These are phyloP conservation scores for Tachina fera DNA, from an alignment of 2,888 invertebrate genomes.

Conservation along the genomic window DNA sequence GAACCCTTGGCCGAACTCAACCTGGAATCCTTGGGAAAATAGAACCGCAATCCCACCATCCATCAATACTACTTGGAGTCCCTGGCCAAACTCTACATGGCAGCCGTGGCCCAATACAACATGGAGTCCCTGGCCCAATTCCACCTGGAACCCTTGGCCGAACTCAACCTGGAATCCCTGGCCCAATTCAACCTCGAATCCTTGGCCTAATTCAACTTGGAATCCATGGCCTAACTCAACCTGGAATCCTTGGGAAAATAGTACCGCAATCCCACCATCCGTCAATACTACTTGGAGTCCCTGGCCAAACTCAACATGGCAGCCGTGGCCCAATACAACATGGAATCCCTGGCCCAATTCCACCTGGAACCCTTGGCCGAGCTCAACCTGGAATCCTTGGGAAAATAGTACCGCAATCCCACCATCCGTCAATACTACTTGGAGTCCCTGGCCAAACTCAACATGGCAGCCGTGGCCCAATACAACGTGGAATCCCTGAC, in stretches of 20 bases:
- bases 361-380: not conserved
- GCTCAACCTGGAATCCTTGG: not conserved
- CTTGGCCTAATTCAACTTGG: slow-evolving; percentile 10
- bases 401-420: too few species aligned
- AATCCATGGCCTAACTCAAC: not conserved
- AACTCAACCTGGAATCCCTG: too few species aligned
- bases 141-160: not conserved
- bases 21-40: too few species aligned
- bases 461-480: not conserved
- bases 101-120: not conserved
- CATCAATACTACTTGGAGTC: too few species aligned
- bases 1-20: not conserved
- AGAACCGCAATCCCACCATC: not conserved
- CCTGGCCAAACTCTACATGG: slow-evolving; percentile 2
- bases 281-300: not conserved
- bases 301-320: not conserved
- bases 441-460: not conserved
- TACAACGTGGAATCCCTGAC: not conserved
- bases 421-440: not conserved
- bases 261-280: too few species aligned
- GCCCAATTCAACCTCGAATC: too few species aligned
- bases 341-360: not conserved
- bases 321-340: not conserved
- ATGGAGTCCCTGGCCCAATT: not conserved
- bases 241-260: not conserved